Evolutionary conservation across 2,888 invertebrate species (phyloP).

Genomic region (Coelinius sp.): DNA sequence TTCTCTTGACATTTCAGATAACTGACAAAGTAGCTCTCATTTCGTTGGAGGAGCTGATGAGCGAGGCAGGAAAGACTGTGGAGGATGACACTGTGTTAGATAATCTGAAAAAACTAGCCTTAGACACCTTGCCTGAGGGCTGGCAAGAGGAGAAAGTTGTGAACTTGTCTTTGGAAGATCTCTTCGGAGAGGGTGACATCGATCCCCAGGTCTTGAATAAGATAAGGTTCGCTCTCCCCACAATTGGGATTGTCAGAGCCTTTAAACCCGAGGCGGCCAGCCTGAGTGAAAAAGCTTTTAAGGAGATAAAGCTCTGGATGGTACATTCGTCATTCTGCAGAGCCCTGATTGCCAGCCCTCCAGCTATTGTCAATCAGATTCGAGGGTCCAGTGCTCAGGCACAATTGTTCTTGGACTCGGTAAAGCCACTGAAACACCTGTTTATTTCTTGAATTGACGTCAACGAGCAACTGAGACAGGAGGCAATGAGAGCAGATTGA

Average conservation of each 20-base stretch:
- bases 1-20: not conserved
- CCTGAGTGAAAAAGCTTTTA: not conserved
- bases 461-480: not conserved
- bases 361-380: not conserved
- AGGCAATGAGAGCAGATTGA: not conserved
- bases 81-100: not conserved
- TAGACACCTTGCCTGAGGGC: conserved; percentile 17
- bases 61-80: not conserved
- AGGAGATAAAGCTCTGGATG: conserved; percentile 30
- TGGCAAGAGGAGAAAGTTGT: conserved; percentile 42
- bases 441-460: not conserved
- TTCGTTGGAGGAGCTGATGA: not conserved
- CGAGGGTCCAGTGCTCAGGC: conserved; percentile 6
- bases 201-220: conserved; percentile 51
- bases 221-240: conserved; percentile 52
- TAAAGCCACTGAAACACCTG: not conserved
- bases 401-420: not conserved
- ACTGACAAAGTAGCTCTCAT: not conserved
- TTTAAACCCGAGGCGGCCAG: conserved; percentile 27
- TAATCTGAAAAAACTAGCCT: not conserved
- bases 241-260: conserved; percentile 47
- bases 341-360: conserved; percentile 28
- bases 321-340: conserved; percentile 52
- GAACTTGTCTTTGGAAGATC: conserved; percentile 36
- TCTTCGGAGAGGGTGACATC: conserved; percentile 37